Evolutionary conservation across 2,888 invertebrate species (phyloP), one percentile per base, ranked within the genome.

Genomic region (Oegoconia quadripuncta): DNA sequence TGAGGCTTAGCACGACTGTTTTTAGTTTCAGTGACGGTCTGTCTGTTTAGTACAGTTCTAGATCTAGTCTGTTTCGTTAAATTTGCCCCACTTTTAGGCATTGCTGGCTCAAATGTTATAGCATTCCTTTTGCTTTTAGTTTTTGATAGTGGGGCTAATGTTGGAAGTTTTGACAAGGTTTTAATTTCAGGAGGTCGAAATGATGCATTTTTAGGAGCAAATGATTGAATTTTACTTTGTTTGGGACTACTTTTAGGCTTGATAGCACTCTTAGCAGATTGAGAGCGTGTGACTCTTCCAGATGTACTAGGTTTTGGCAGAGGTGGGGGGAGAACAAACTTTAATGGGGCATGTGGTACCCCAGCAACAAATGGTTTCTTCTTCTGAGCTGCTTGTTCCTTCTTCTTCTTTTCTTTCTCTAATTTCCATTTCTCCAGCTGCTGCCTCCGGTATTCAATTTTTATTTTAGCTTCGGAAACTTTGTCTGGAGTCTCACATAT

Each of bases 201-300:
- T 8, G 64, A 48, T 11, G 90, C 84, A 72, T 89, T 81, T 37
- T 60, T 61, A 0, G 91, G 90, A 7, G 90, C 90, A 71, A 91
- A 89, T 0, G 88, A 88, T 41, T 16, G 5, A 11, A 8, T 36
- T 38, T 30, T 8, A 9, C 20, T 7, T 16, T 44, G 18, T 37
- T 43, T 52, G 34, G 32, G 13, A 20, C 41, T 37, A 11, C 16
- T 14, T 16, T 46, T 38, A 15, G 12, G 22, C 52, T 50, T 42
- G 8, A 31, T 20, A n/a, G 28, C 50, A 5, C 20, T 46, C 30
- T 46, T 71, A 1, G 64, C 45, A 0, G 73, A 37, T 42, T 80
- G 78, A 1, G 84, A 82, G 2, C 86, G 53, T 1, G 83, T 84
- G 0, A 84, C 74, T 16, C 79, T 55, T 0, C 81, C 81, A 2